Evolutionary conservation across 1,140 invertebrate genomes (phyloP).

Genomic region (Matsumurasca onukii): DNA sequence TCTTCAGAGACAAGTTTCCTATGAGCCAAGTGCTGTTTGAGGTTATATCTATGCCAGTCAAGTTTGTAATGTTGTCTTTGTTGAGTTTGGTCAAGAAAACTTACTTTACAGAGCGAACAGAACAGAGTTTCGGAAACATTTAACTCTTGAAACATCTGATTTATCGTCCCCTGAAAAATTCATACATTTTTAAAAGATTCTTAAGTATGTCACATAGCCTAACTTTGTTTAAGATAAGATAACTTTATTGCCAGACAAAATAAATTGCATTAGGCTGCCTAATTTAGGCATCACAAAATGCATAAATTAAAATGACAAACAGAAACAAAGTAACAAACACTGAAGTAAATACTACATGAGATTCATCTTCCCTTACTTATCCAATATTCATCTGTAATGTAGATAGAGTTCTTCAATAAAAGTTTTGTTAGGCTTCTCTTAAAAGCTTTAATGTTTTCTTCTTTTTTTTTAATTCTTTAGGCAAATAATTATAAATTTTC

Average conservation of each 20-base stretch:
- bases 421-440: too few relatives aligned
- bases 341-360: too few relatives aligned
- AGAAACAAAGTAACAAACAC: too few relatives aligned
- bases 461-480: too few relatives aligned
- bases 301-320: too few relatives aligned
- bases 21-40: conserved; percentile 89
- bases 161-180: conserved; percentile 44
- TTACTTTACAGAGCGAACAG: conserved; percentile 57
- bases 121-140: conserved; percentile 52
- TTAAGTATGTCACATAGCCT: background rate
- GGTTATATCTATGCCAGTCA: conserved; percentile 96
- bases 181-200: conserved; percentile 8
- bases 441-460: too few relatives aligned
- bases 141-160: conserved; percentile 47
- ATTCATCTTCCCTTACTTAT: too few relatives aligned
- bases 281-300: background rate
- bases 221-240: background rate
- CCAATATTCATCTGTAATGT: too few relatives aligned
- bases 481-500: background rate
- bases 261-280: background rate
- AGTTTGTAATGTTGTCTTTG: conserved; percentile 87
- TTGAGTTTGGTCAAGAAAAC: conserved; percentile 51
- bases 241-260: background rate
- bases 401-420: too few relatives aligned
- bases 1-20: conserved; percentile 80